Evolutionary conservation across 2,113 vertebrate genomes (phyloP), one percentile per base, ranked within the genome.

Genomic region (Salvelinus fontinalis): DNA sequence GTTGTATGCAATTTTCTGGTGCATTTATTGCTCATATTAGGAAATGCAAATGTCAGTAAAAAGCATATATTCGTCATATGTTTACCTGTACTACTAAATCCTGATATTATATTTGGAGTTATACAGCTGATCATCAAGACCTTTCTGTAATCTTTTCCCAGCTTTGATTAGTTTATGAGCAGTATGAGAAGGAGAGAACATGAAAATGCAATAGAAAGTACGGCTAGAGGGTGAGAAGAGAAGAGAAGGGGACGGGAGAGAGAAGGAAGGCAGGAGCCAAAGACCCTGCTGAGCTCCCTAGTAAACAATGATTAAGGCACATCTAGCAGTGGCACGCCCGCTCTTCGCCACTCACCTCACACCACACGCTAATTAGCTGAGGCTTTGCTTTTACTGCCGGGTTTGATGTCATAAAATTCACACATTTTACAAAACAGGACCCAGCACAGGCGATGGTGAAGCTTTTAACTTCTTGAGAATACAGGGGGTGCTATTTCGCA

Each of bases 361-460:
- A 79, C 86, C 81, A 79, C 79, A 62, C 73, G 76, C 80, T 92
- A 88, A 92, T 93, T 92, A 90, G 87, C 72, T n/a, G 48, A 75
- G 83, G 89, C 86, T 89, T 90, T 81, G 84, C 73, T 89, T 93
- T 92, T 90, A 91, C 89, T 86, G 85, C 86, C 59, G 84, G 78
- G 81, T 87, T 86, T 81, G 81, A 76, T 81, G 86, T 92, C 85
- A 80, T 92, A 90, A 93, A 93, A 93, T 92, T 93, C 91, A 92
- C 92, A 92, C 91, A 57, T 91, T 69, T 89, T 67, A 84, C 82
- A 85, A 87, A 88, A 89, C 81, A 86, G 81, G 86, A 86, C 80
- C 86, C 59, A 66, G 65, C 78, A 83, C 71, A 77, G 86, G 81
- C 87, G 87, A 82, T 70, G 85, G 85, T 54, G 22, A 39, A 67